Evolutionary conservation across 2,113 vertebrate species (phyloP).

Genomic region (Elanoides forficatus): DNA sequence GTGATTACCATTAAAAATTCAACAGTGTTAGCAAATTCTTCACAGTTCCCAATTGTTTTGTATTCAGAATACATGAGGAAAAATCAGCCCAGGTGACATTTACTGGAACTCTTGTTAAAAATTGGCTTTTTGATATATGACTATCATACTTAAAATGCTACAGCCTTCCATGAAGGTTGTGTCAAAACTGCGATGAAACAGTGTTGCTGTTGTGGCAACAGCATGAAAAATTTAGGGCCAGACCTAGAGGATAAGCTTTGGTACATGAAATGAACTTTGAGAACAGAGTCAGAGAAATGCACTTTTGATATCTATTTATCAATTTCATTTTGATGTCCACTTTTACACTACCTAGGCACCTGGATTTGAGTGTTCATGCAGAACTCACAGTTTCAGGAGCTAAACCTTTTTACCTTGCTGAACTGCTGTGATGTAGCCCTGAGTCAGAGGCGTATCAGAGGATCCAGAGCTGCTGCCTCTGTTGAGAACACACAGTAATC

Average conservation of each 20-base stretch:
- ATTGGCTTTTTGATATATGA: neutral
- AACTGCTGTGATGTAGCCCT: neutral
- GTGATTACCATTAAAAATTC: constrained; percentile 1
- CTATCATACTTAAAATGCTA: neutral
- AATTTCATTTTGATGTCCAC: neutral
- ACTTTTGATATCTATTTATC: neutral
- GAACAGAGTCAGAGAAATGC: neutral
- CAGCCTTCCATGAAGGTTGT: neutral
- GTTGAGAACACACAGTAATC: neutral
- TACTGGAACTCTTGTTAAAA: neutral
- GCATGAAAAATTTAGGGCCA: neutral
- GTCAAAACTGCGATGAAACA: neutral
- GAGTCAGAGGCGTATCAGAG: neutral
- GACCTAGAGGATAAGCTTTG: neutral
- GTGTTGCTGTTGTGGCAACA: neutral
- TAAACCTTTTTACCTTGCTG: neutral
- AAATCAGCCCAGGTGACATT: neutral
- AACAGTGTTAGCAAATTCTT: neutral
- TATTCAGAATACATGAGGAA: neutral
- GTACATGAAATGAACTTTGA: neutral
- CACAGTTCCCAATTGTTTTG: neutral
- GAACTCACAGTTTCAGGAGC: neutral
- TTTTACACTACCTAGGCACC: neutral
- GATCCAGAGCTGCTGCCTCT: neutral
- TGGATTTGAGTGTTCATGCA: neutral